A percentile compares a stretch with the other conserved stretches of the same genome.
These are phyloP conservation scores for Coturnix japonica DNA, from an alignment of 2,113 vertebrate species.

Conservation along the genomic window DNA sequence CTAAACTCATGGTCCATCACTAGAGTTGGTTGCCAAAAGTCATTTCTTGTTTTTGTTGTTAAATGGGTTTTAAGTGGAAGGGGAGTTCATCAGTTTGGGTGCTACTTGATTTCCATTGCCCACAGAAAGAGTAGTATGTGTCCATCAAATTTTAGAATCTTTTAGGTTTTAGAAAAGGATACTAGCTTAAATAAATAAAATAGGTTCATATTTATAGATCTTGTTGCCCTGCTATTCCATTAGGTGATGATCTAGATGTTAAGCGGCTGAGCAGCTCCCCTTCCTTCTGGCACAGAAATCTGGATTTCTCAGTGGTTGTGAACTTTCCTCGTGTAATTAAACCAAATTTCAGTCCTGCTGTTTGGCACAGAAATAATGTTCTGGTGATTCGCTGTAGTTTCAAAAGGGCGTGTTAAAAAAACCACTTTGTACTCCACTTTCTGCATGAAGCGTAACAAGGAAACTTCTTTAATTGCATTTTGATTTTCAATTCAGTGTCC, in stretches of 20 bases:
- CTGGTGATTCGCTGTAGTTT: not conserved
- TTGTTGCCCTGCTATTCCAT: not conserved
- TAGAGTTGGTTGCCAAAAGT: not conserved
- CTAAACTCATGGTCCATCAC: not conserved
- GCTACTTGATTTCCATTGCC: not conserved
- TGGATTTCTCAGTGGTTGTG: not conserved
- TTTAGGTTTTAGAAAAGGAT: not conserved
- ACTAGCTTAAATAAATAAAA: not conserved
- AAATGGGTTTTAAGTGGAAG: not conserved
- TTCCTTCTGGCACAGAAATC: not conserved
- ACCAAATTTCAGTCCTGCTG: not conserved
- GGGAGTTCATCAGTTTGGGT: not conserved
- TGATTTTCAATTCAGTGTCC: constrained; percentile 29
- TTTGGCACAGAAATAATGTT: not conserved
- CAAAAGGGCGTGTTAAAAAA: not conserved
- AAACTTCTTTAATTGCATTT: constrained; percentile 20
- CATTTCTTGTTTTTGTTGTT: not conserved
- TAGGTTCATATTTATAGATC: not conserved
- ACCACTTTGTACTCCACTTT: not conserved
- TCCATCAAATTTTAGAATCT: too few relatives aligned
- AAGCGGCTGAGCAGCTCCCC: not conserved
- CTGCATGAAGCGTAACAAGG: not conserved
- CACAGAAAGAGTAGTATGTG: not conserved
- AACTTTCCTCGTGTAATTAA: not conserved
- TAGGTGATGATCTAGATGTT: not conserved